Base-by-base conservation (phyloP, 1,140 invertebrate genomes). In the Pseudoatta argentina region DNA sequence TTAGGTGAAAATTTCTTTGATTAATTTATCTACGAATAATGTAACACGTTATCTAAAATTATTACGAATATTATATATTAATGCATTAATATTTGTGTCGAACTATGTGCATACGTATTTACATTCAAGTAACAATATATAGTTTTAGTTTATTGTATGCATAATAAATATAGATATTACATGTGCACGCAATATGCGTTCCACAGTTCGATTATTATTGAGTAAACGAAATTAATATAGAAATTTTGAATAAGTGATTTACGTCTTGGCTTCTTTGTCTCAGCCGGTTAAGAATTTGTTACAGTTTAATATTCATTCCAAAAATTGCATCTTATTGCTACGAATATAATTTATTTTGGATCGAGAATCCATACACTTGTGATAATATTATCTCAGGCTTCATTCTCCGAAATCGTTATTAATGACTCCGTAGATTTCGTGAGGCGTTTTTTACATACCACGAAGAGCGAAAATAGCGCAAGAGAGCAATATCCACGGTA, bases 321-420 rank as follows among this genome's bases (percentile, higher is more conserved):
- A 27, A 48, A 73, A 21, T 21, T 34, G 34, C 1, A 30, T 61
- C n/a, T 63, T n/a, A 34, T 39, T 73, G 4, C 27, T 16, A 16
- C 6, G 39, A 75, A 61, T 61, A 61, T 61, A 75, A 61, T 61
- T 61, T 75, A 83, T 24, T 2, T 83, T 8, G n/a, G 57, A 75
- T 83, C 27, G 18, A 61, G 18, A 30, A 18, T 57, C 78, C 18
- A 44, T 75, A 34, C 69, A 83, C 79, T 73, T 83, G 79, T 51
- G 55, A 83, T 75, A 83, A 83, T 83, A 83, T 83, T 83, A 75
- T 83, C 57, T 75, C 79, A 83, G 69, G 24, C n/a, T 57, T 16
- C 14, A 8, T 21, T 34, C 24, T 39, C 12, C 5, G 55, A 21
- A 83, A 73, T 73, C 55, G 63, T 83, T 83, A 83, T 83, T 83